A percentile compares a stretch with the other conserved stretches of the same genome.
Evolutionary conservation across 2,797 vertebrate species (phyloP).

Genomic region (Melanotaenia trifasciata): DNA sequence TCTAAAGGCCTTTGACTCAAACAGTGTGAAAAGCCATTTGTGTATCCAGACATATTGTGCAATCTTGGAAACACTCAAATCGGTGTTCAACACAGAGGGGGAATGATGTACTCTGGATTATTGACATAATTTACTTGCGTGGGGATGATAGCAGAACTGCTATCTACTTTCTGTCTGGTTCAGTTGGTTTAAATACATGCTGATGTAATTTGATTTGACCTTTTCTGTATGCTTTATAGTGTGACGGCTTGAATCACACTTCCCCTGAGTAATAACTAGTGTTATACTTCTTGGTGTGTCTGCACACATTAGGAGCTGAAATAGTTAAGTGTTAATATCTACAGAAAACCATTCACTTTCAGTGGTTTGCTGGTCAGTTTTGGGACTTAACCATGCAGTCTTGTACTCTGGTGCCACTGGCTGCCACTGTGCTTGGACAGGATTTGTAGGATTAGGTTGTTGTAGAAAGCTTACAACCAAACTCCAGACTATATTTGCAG

Average conservation of each 20-base stretch:
- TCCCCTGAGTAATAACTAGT: background rate
- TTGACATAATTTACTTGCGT: constrained; percentile 4
- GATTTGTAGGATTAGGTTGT: constrained; percentile 74
- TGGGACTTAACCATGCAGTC: constrained; percentile 9
- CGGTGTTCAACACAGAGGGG: constrained; percentile 2
- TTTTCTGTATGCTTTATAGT: background rate
- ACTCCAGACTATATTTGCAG: constrained; percentile 53
- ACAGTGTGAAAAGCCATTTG: constrained; percentile 1
- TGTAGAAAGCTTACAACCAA: constrained; percentile 67
- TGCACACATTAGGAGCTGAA: constrained; percentile 3
- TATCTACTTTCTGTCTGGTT: background rate
- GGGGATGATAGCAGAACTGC: background rate
- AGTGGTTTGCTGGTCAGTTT: constrained; percentile 10
- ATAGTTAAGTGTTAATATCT: background rate
- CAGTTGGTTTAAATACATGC: constrained; percentile 2
- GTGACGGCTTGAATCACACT: constrained; percentile 4
- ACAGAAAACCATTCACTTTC: background rate
- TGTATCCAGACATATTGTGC: constrained; percentile 13
- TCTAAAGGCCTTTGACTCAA: constrained; percentile 21
- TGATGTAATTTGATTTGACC: background rate
- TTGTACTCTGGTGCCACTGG: constrained; percentile 2
- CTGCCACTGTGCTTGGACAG: constrained; percentile 46
- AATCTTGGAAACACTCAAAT: constrained; percentile 4
- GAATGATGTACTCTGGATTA: constrained; percentile 19
- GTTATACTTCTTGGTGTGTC: background rate